These are phyloP conservation scores for Drusus annulatus DNA, from an alignment of 1,140 invertebrate genomes.

Conservation along the genomic window DNA sequence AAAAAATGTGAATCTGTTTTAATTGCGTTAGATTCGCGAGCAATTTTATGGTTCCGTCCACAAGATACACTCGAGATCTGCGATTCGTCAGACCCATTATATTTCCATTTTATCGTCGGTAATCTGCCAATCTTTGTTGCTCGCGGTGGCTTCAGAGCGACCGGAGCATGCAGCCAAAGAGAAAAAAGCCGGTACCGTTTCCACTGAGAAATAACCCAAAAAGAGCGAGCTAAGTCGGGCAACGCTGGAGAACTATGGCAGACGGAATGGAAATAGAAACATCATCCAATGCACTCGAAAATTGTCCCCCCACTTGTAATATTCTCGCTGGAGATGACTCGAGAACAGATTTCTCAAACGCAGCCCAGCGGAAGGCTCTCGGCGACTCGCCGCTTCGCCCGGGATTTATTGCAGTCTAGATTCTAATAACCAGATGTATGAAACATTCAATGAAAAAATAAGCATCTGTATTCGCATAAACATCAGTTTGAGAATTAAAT, in stretches of 20 bases:
- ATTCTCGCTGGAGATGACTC: slow-evolving; percentile 4
- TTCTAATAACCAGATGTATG: background rate
- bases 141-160: background rate
- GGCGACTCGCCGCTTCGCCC: background rate
- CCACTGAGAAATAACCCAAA: background rate
- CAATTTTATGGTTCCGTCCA: slow-evolving; percentile 15
- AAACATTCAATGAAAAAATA: background rate
- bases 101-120: slow-evolving; percentile 7
- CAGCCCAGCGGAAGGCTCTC: background rate
- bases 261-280: slow-evolving; percentile 25
- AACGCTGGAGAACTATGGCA: background rate
- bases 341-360: slow-evolving; percentile 22
- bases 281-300: slow-evolving; percentile 17
- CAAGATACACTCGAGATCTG: slow-evolving; percentile 10
- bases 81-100: slow-evolving; percentile 3
- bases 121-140: background rate
- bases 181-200: background rate
- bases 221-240: slow-evolving; percentile 1
- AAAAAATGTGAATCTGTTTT: slow-evolving; percentile 5
- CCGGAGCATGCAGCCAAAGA: slow-evolving; percentile 10
- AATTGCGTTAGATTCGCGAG: background rate
- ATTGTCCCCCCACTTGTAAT: slow-evolving; percentile 7
- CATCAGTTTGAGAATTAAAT: background rate
- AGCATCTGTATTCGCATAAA: background rate
- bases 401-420: background rate